These are phyloP conservation scores for Cercocebus atys DNA, from an alignment of 2,113 vertebrate genomes.

Conservation along the genomic window DNA sequence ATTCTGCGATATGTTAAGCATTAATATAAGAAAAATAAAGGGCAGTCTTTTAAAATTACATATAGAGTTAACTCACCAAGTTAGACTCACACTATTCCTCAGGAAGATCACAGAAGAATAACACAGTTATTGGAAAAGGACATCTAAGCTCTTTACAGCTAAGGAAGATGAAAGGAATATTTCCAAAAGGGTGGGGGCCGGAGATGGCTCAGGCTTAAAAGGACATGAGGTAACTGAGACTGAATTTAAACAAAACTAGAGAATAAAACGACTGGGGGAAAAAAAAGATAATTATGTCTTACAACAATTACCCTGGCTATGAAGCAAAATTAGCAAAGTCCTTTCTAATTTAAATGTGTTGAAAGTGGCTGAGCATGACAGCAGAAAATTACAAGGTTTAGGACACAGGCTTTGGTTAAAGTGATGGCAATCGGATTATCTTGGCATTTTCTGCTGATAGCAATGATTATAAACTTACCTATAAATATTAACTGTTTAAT, in stretches of 20 bases:
- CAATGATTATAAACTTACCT: conserved; percentile 80
- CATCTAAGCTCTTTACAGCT: conserved; percentile 76
- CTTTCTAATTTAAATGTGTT: conserved; percentile 90
- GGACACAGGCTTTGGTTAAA: conserved; percentile 84
- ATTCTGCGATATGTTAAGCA: conserved; percentile 62
- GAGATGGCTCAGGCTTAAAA: conserved; percentile 77
- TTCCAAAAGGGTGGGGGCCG: conserved; percentile 77
- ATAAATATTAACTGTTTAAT: conserved; percentile 82
- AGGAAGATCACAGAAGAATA: conserved; percentile 72
- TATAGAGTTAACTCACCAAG: conserved; percentile 66
- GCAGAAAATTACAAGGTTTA: conserved; percentile 89
- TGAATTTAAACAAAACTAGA: conserved; percentile 84
- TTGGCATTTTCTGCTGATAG: conserved; percentile 80
- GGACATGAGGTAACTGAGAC: conserved; percentile 80
- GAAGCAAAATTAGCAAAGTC: conserved; percentile 90
- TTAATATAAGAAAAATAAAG: conserved; percentile 70
- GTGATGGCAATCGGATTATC: conserved; percentile 82
- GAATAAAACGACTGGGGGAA: conserved; percentile 81
- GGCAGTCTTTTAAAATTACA: conserved; percentile 72
- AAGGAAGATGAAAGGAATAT: conserved; percentile 81
- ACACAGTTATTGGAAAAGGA: conserved; percentile 74
- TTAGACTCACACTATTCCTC: conserved; percentile 7
- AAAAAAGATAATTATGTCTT: conserved; percentile 88
- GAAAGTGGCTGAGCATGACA: conserved; percentile 88
- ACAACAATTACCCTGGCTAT: conserved; percentile 87